Evolutionary conservation across 2,888 invertebrate species (phyloP), one percentile per base, ranked within the genome.

Genomic region (Entomobrya proxima): DNA sequence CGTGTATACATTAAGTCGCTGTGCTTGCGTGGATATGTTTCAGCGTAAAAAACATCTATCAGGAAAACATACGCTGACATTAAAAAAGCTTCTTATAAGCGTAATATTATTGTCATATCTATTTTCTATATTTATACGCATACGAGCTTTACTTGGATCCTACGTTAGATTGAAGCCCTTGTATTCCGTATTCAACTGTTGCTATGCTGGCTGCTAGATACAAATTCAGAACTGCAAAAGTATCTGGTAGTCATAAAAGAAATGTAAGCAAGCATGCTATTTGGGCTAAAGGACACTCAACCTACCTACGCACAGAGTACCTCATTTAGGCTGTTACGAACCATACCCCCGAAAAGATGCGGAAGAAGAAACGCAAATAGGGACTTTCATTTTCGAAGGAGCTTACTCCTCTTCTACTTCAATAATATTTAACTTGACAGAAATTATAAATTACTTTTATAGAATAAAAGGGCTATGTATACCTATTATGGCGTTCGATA

Each of bases 281-380:
- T 2, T 11, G n/a, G 30, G 5, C 27, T 40, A 79, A 52, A 80
- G 80, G 80, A 58, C 55, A 82, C 74, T 75, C 82, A 82, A 82
- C 75, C 61, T n/a, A n/a, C n/a, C n/a, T n/a, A n/a, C n/a, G n/a
- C 82, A 61, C 52, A 44, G 24, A 24, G 69, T 15, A 44, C 35
- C 44, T 30, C 27, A n/a, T 15, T 76, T 37, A 55, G 24, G n/a
- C n/a, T 58, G 40, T 69, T 15, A 44, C n/a, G n/a, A 27, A 50
- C 35, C 9, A 40, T n/a, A 79, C 30, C 67, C 50, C 67, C 40
- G 67, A 76, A n/a, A n/a, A n/a, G 83, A 83, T 77, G 77, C 83
- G 83, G 83, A 76, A 83, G 83, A 77, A 52, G 72, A 40, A 55
- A 80, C 27, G 67, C 32, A 58, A 75, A 83, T 40, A 40, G 21